Evolutionary conservation across 2,888 invertebrate genomes (phyloP).

Genomic region (Blastobasis lacticolella): DNA sequence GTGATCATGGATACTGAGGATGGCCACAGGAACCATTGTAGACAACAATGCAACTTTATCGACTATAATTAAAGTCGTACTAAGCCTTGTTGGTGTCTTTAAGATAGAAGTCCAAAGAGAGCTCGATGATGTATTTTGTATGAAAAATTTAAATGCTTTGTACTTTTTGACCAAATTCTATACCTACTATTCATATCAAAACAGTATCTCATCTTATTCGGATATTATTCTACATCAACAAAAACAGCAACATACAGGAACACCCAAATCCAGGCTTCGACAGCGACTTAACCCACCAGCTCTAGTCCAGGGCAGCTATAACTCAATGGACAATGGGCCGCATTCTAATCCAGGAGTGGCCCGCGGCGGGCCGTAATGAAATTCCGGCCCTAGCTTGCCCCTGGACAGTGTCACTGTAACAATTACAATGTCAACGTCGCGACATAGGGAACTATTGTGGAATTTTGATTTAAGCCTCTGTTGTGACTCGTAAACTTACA

Average conservation of each 20-base stretch:
- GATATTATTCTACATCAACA: no score
- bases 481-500: no score
- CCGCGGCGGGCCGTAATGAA: slow-evolving; percentile 50
- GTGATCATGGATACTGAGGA: no score
- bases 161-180: neutral
- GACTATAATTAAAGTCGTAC: no score
- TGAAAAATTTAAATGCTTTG: neutral
- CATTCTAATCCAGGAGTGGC: slow-evolving; percentile 47
- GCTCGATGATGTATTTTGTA: neutral
- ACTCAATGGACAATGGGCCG: slow-evolving; percentile 61
- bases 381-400: slow-evolving; percentile 42
- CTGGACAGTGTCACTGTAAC: slow-evolving; percentile 26
- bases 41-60: no score
- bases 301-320: slow-evolving; percentile 39
- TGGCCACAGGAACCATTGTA: no score
- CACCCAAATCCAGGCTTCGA: neutral
- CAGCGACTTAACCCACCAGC: slow-evolving; percentile 11
- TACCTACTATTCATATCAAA: no score
- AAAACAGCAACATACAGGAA: no score
- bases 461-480: neutral
- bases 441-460: neutral
- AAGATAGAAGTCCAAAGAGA: neutral
- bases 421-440: slow-evolving; percentile 19
- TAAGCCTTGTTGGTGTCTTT: no score
- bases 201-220: no score